A percentile compares a stretch with the other conserved stretches of the same genome.
Conservation (phyloP, 1,140 invertebrate species). For the Zaprionus davidi region DNA sequence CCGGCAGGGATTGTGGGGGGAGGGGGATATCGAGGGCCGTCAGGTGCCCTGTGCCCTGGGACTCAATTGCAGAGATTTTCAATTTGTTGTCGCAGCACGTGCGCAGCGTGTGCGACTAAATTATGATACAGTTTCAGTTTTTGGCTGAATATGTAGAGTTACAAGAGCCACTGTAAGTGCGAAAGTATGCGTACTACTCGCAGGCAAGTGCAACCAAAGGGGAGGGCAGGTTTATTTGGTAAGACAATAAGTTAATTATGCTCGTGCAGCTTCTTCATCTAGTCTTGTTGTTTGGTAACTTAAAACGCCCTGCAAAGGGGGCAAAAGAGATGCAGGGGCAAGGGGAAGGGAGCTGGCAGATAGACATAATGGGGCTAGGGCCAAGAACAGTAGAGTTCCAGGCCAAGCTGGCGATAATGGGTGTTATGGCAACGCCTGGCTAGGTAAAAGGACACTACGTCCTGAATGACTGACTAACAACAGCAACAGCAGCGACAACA, state of each 20-base stretch:
- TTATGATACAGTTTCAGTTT: conserved; percentile 41
- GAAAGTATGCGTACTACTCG: conserved; percentile 26
- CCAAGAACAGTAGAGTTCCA: neutral
- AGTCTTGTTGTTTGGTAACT: conserved; percentile 58
- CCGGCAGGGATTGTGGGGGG: neutral
- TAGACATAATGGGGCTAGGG: conserved; percentile 34
- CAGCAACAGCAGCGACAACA: neutral
- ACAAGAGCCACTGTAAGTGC: conserved; percentile 12
- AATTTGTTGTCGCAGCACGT: conserved; percentile 39
- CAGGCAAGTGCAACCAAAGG: conserved; percentile 20
- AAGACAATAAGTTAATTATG: conserved; percentile 77
- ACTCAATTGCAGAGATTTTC: conserved; percentile 45
- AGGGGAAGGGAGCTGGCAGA: neutral
- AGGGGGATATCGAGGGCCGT: neutral
- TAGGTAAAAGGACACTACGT: conserved; percentile 39
- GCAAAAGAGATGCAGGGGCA: neutral
- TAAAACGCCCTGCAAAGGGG: conserved; percentile 44
- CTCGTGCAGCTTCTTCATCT: conserved; percentile 13
- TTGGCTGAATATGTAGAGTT: conserved; percentile 8
- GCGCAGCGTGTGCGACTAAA: conserved; percentile 28
- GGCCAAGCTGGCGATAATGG: conserved; percentile 57
- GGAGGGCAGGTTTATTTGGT: conserved; percentile 13
- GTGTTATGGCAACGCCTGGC: conserved; percentile 64
- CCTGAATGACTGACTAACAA: neutral
- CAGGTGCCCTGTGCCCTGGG: conserved; percentile 1